phyloP scores from a whole-genome alignment of 2,888 invertebrate genomes.

The Spicauda simplicius region DNA sequence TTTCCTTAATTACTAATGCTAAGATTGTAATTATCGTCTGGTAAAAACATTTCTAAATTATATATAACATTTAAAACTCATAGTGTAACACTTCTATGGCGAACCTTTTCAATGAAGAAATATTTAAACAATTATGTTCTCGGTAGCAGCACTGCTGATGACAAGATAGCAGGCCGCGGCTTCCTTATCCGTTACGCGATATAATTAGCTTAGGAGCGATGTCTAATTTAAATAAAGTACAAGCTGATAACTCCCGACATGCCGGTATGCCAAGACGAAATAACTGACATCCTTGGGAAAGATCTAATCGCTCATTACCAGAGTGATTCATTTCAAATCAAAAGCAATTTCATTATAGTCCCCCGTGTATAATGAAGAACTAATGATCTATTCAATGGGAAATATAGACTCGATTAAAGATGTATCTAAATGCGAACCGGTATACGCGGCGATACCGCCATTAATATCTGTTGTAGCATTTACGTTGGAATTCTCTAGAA shows the following conservation, averaged over 20 bases:
- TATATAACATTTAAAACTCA: neutral
- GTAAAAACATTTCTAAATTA: neutral
- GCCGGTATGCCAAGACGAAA: constrained; percentile 57
- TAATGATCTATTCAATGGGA: constrained; percentile 21
- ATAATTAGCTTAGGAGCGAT: constrained; percentile 66
- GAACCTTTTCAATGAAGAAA: neutral
- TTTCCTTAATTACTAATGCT: no score
- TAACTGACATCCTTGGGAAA: constrained; percentile 62
- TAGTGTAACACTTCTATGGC: neutral
- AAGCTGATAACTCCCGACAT: constrained; percentile 58
- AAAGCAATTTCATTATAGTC: constrained; percentile 19
- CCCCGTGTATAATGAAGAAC: constrained; percentile 16
- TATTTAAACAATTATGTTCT: constrained; percentile 13
- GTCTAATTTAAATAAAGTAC: constrained; percentile 75
- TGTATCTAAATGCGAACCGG: constrained; percentile 47
- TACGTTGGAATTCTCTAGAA: constrained; percentile 81
- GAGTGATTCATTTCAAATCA: constrained; percentile 43
- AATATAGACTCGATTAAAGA: constrained; percentile 38
- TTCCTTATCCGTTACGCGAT: constrained; percentile 78
- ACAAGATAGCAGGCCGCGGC: constrained; percentile 65
- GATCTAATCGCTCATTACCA: constrained; percentile 45
- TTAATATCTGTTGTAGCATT: constrained; percentile 79
- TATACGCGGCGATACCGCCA: constrained; percentile 66
- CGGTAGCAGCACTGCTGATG: constrained; percentile 58
- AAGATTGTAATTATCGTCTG: no score